Conservation (phyloP, 2,113 vertebrate genomes). For the Elephas maximus region DNA sequence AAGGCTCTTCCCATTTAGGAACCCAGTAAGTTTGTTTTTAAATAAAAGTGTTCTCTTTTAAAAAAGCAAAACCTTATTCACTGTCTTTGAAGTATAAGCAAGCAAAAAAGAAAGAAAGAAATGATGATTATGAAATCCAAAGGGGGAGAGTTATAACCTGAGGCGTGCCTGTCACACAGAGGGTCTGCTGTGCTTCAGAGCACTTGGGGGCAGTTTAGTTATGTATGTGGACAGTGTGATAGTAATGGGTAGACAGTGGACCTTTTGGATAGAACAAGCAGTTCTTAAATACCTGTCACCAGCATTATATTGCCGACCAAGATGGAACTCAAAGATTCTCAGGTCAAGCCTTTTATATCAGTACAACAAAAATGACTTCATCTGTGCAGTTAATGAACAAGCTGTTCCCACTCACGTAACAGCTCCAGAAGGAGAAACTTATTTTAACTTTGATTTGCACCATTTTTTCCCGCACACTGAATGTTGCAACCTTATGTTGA, state of each 20-base stretch:
- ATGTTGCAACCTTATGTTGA: constrained; percentile 61
- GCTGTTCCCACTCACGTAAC: constrained; percentile 66
- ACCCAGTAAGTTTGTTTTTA: constrained; percentile 60
- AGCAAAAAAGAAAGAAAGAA: not conserved
- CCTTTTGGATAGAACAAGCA: constrained; percentile 73
- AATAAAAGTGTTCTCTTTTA: constrained; percentile 53
- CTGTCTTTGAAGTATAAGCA: constrained; percentile 57
- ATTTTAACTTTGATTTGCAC: constrained; percentile 73
- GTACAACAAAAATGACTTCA: constrained; percentile 76
- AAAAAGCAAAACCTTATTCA: constrained; percentile 21
- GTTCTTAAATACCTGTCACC: constrained; percentile 79
- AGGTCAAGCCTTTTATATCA: constrained; percentile 48
- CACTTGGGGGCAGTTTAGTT: constrained; percentile 39
- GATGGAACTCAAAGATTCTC: constrained; percentile 63
- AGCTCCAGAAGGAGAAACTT: constrained; percentile 67
- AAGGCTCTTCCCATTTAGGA: constrained; percentile 61
- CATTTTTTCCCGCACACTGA: constrained; percentile 48
- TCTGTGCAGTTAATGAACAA: constrained; percentile 64
- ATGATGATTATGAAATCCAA: not conserved
- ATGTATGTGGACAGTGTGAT: not conserved
- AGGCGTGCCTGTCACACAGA: not conserved
- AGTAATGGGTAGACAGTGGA: constrained; percentile 49
- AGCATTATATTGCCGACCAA: constrained; percentile 61
- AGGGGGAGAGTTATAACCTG: constrained; percentile 43
- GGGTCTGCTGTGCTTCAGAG: constrained; percentile 45